Evolutionary conservation across 2,888 invertebrate species (phyloP), one percentile per base, ranked within the genome.

Genomic region (Dysmachus trigonus): DNA sequence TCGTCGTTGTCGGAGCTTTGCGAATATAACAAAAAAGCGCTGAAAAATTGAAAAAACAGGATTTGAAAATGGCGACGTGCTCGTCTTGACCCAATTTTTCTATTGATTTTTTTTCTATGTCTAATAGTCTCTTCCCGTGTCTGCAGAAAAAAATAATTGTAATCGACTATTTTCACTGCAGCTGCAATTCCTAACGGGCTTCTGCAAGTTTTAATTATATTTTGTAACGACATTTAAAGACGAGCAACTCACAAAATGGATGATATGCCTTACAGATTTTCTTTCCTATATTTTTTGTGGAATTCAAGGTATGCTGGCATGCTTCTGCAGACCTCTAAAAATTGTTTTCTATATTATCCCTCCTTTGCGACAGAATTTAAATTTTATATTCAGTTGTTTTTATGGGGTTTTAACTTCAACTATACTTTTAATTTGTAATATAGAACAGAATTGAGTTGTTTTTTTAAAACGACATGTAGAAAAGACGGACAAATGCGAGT

Each of bases 11-110:
- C 38, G 38, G 73, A 35, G 62, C 62, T 62, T 62, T 73, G 73
- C 73, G 73, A 73, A 33, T 73, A 35, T 73, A 51, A 79, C 62
- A 62, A 62, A 62, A n/a, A 62, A 62, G 62, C 62, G 62, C 27
- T 62, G 47, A 47, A 47, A 79, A 53, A 81, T 53, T 79, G 47
- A 79, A 79, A 79, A 79, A 79, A 22, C 22, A 73, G 47, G 30
- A 62, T 81, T 53, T 51, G 81, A 81, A 81, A 81, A 81, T 81
- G 81, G 81, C 81, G 81, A 62, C 81, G 53, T n/a, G 62, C 81
- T 81, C 53, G 81, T 53, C 81, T 81, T 81, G 81, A 81, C 81
- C 81, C 62, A 81, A 81, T 83, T 83, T 72, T 83, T 72, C 31
- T 83, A 83, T 83, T 83, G 72, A 83, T 72, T 41, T 83, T 82